Evolutionary conservation across 2,113 vertebrate genomes (phyloP), one percentile per base, ranked within the genome.

Genomic region (Leptosomus discolor): DNA sequence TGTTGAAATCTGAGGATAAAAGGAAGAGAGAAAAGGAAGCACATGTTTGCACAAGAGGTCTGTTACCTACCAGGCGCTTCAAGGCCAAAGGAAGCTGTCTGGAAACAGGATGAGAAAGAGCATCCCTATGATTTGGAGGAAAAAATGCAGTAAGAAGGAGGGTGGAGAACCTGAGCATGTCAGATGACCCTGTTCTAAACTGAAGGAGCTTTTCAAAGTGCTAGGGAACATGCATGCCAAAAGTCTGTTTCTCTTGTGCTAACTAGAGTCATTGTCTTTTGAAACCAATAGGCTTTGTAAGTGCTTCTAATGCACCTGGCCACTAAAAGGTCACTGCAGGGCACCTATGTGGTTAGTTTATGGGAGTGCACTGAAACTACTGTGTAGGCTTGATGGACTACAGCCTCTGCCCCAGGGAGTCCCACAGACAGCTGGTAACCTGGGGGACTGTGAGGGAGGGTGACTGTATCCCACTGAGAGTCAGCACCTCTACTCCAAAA

Each of bases 331-430:
- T 60, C 24, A 26, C 57, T 23, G 79, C 61, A 70, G 75, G 57
- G 75, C 37, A 6, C 2, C 2, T 10, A 0, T 1, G 1, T n/a
- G 37, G 16, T 51, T 37, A 50, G 19, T 32, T 88, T 21, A 11
- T 80, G 53, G 43, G 29, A 46, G 23, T 15, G 15, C 8, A 1
- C 34, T 11, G 43, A 32, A 37, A 37, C 46, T 8, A 12, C 48
- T 46, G 22, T 27, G 43, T 5, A 45, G 48, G 51, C 48, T 80
- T 37, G 20, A 19, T 73, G 68, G 26, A 21, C 26, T 51, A 17
- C 39, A 69, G 50, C 45, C 45, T 64, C 74, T 69, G 50, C 36
- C n/a, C 45, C 30, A 29, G 50, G n/a, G 48, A 21, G 29, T 23
- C 29, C 46, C 54, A 30, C 0, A 3, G n/a, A 23, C 32, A 60